Percentiles rank a stretch among this genome's conserved stretches.
Evolutionary conservation across 1,140 invertebrate genomes (phyloP).

Genomic region (Lineus longissimus): DNA sequence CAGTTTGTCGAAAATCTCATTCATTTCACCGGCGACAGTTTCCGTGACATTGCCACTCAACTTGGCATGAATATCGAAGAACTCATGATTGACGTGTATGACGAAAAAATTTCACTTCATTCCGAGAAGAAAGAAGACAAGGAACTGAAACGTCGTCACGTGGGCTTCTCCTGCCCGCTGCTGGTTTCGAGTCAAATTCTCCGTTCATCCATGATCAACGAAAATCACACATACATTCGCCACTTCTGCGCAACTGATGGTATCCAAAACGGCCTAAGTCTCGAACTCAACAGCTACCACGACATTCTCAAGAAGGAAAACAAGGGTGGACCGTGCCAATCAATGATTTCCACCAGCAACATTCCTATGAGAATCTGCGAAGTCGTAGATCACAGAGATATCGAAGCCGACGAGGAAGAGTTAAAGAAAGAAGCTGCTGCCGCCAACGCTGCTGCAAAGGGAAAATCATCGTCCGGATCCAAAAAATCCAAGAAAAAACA

Average conservation of each 20-base stretch:
- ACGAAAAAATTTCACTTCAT: constrained; percentile 1
- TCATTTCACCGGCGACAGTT: background rate
- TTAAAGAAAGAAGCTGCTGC: constrained; percentile 1
- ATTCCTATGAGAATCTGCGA: constrained; percentile 5
- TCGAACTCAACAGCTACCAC: background rate
- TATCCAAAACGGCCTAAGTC: background rate
- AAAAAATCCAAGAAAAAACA: background rate
- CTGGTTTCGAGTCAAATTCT: background rate
- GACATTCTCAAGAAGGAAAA: constrained; percentile 2
- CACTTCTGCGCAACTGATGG: constrained; percentile 1
- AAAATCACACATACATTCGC: constrained; percentile 1
- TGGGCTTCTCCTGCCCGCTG: constrained; percentile 4
- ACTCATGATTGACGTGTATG: constrained; percentile 4
- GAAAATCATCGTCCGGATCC: too few relatives aligned
- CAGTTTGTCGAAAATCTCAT: constrained; percentile 4
- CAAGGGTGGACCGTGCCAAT: constrained; percentile 1
- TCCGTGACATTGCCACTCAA: background rate
- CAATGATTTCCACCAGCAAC: constrained; percentile 2
- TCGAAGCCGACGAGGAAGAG: constrained; percentile 6
- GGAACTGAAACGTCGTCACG: background rate
- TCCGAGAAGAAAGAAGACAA: constrained; percentile 5
- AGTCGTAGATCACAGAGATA: background rate
- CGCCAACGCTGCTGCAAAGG: background rate
- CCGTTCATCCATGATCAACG: background rate
- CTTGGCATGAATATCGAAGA: constrained; percentile 6